A percentile compares a stretch with the other conserved stretches of the same genome.
Evolutionary conservation across 2,888 invertebrate species (phyloP).

Genomic region (Protonemura montana): DNA sequence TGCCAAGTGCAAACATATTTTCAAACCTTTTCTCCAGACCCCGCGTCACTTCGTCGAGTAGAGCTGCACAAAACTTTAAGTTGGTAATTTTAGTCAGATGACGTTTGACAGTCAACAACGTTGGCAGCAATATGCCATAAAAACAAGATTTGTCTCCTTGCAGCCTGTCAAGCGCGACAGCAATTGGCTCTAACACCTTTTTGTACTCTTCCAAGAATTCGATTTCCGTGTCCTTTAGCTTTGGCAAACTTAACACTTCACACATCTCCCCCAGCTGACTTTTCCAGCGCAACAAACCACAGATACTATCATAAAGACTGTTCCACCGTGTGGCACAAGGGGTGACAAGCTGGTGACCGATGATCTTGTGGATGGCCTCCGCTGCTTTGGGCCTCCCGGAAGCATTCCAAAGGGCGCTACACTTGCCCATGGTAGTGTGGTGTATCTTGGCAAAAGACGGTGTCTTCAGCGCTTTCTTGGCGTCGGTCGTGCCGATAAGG

Average conservation of each 20-base stretch:
- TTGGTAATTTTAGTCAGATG: background rate
- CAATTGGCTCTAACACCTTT: slow-evolving; percentile 17
- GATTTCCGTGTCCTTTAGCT: background rate
- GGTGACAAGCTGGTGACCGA: background rate
- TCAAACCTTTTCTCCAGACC: background rate
- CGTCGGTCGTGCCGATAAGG: background rate
- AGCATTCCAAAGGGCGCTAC: background rate
- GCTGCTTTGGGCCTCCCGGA: background rate
- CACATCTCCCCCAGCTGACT: background rate
- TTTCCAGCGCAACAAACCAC: background rate
- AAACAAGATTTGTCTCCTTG: background rate
- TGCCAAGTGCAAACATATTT: background rate
- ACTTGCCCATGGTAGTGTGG: background rate
- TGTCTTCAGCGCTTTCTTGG: background rate
- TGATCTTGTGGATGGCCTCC: background rate
- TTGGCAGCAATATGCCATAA: background rate
- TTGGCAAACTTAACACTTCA: background rate
- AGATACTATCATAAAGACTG: background rate
- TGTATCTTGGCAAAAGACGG: background rate
- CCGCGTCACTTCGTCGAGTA: background rate
- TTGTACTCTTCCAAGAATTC: slow-evolving; percentile 2
- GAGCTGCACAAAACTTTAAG: background rate
- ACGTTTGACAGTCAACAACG: background rate
- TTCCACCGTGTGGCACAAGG: background rate
- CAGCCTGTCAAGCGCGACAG: background rate